phyloP scores from a whole-genome alignment of 2,113 vertebrate species.

The Microtus richardsoni region DNA sequence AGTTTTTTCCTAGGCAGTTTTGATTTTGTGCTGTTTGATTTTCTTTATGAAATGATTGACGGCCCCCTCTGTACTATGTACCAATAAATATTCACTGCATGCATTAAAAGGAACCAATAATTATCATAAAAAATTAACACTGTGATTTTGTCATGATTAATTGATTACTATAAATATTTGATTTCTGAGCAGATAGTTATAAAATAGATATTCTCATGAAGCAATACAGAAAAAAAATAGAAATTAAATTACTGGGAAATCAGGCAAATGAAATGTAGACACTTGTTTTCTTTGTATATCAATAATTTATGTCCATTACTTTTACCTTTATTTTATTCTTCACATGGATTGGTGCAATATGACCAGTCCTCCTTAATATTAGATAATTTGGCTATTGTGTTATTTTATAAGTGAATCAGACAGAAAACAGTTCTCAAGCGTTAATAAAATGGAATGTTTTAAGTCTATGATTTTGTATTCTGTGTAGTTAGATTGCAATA shows the following conservation, averaged over 20 bases:
- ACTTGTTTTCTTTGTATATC: not conserved
- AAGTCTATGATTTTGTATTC: not conserved
- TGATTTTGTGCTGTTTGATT: not conserved
- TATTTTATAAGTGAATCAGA: not conserved
- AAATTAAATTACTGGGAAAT: not conserved
- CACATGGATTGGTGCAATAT: not conserved
- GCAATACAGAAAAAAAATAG: not conserved
- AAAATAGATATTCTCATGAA: not conserved
- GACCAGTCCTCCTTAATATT: not conserved
- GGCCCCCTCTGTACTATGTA: not conserved
- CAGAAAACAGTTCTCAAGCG: not conserved
- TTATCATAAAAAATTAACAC: not conserved
- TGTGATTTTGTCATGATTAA: not conserved
- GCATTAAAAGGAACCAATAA: not conserved
- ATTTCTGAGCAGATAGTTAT: not conserved
- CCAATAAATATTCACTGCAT: not conserved
- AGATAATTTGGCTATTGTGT: not conserved
- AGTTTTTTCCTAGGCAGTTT: not conserved
- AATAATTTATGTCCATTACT: conserved; percentile 12
- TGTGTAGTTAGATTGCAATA: not conserved
- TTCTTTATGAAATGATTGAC: not conserved
- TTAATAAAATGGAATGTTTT: not conserved
- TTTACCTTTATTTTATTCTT: conserved; percentile 14
- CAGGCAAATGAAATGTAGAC: not conserved
- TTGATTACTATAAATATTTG: not conserved